A percentile compares a stretch with the other conserved stretches of the same genome.
Evolutionary conservation across 2,888 invertebrate species (phyloP).

Genomic region (Vanessa cardui): DNA sequence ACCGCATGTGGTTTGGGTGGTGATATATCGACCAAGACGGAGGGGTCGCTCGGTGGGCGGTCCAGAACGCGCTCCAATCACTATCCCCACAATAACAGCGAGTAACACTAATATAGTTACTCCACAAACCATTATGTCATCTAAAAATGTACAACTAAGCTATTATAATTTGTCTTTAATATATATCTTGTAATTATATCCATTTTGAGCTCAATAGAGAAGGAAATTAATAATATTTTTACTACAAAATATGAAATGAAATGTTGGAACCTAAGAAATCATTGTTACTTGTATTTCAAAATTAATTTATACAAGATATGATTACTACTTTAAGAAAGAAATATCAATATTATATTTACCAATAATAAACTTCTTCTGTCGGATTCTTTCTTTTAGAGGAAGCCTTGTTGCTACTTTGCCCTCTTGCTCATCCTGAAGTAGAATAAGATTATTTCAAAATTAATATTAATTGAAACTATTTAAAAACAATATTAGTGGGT

Average conservation of each 20-base stretch:
- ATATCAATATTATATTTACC: constrained; percentile 64
- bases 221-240: no score
- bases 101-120: constrained; percentile 84
- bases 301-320: no score
- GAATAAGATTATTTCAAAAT: background rate
- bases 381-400: constrained; percentile 83
- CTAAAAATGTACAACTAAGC: constrained; percentile 49
- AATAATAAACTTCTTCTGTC: constrained; percentile 86
- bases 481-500: background rate
- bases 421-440: constrained; percentile 75
- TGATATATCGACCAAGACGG: constrained; percentile 87
- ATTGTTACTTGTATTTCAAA: no score
- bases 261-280: no score
- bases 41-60: constrained; percentile 83
- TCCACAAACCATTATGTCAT: constrained; percentile 82
- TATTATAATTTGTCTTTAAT: background rate
- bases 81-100: constrained; percentile 85
- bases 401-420: constrained; percentile 79
- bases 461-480: background rate
- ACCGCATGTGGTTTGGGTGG: constrained; percentile 90
- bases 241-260: no score
- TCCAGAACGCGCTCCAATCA: constrained; percentile 80
- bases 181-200: background rate
- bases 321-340: constrained; percentile 1
- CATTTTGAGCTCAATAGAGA: no score